Base-by-base conservation (phyloP, 2,113 vertebrate species). In the Glareola pratincola region DNA sequence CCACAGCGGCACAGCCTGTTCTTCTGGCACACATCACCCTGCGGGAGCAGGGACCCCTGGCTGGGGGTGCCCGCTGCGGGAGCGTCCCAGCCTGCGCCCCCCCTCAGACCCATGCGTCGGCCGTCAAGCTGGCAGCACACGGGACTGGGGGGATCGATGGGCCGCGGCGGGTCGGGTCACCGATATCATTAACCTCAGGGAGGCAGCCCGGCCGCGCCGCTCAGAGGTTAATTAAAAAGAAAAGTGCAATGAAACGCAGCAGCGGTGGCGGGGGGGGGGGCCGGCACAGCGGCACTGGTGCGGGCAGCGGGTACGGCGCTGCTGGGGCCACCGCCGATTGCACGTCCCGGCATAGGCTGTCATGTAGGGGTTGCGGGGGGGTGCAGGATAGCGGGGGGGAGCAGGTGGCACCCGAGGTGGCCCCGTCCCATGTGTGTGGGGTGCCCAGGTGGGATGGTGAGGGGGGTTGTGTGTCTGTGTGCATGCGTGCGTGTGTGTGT, bases 181-280 rank as follows among this genome's bases (percentile, higher is more conserved):
- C 16, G 83, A 80, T 79, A 54, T 36, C 96, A 96, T 97, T 97
- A 97, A 97, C 97, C 97, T 91, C 57, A 13, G 64, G 22, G 59
- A 86, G 82, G 90, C 96, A 73, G 80, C 64, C 24, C 85, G 22
- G 79, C 93, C 60, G 77, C 73, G 14, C 71, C 12, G 90, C 95
- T 41, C 86, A 39, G 90, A 89, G 96, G 97, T 97, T 97, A 97
- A 97, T 97, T 97, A 97, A 97, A 97, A 97, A 94, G 79, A 71
- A 94, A 92, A 95, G 94, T 87, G 93, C 97, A 94, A 85, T 15
- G 66, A 97, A 94, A 97, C 21, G 80, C 12, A 20, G 85, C 63
- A 10, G 86, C 12, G 8, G 69, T 5, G 43, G 60, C 10, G 18
- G 64, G 56, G 64, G 51, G 41, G 69, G 54, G 50, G 32, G 9